A percentile compares a stretch with the other conserved stretches of the same genome.
These are phyloP conservation scores for Callosobruchus maculatus DNA, from an alignment of 2,888 invertebrate species.

Conservation along the genomic window DNA sequence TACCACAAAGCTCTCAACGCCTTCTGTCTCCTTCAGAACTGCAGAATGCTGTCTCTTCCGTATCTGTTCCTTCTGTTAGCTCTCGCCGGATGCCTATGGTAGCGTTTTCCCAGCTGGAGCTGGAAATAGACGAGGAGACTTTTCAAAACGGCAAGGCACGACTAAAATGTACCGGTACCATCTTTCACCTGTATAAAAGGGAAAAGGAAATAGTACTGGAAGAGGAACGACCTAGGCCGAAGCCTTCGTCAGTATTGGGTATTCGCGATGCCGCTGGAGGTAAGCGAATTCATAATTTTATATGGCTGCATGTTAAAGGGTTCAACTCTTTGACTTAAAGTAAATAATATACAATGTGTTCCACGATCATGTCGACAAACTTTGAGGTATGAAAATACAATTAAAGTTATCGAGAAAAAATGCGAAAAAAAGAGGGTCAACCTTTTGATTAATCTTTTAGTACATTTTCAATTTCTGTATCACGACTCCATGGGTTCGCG, in stretches of 20 bases:
- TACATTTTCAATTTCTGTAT: too few relatives aligned
- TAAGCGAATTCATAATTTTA: conserved; percentile 25
- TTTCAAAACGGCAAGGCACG: conserved; percentile 64
- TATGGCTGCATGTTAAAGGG: too few relatives aligned
- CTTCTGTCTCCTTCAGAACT: neutral
- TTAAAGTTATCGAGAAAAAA: too few relatives aligned
- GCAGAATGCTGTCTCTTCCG: neutral
- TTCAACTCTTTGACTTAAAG: too few relatives aligned
- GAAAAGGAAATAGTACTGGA: conserved; percentile 62
- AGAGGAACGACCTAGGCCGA: conserved; percentile 71
- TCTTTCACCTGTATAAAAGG: conserved; percentile 65
- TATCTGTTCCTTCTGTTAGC: neutral
- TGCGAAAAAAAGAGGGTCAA: too few relatives aligned
- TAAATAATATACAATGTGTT: too few relatives aligned
- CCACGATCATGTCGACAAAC: too few relatives aligned
- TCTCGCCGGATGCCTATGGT: conserved; percentile 12
- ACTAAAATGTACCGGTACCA: conserved; percentile 63
- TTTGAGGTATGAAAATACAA: too few relatives aligned
- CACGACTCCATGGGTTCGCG: too few relatives aligned
- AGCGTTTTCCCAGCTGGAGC: conserved; percentile 49
- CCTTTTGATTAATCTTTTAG: too few relatives aligned
- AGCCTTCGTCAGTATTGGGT: conserved; percentile 71
- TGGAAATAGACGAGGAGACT: conserved; percentile 60
- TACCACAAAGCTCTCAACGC: neutral
- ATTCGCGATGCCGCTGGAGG: conserved; percentile 61